These are phyloP conservation scores for Caenorhabditis sp. DNA, from an alignment of 2,888 invertebrate species.

Conservation along the genomic window DNA sequence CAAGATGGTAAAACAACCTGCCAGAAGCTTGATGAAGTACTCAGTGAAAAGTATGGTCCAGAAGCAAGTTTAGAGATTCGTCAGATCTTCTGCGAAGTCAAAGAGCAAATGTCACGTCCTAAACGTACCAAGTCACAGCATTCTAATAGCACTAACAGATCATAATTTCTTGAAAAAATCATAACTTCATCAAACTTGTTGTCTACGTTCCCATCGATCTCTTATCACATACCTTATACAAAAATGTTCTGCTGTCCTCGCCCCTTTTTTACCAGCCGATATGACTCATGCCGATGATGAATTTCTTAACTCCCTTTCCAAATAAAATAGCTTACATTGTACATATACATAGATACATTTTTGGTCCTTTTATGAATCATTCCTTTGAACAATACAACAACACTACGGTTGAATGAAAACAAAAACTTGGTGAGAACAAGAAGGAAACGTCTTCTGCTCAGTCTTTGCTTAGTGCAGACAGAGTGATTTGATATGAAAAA, in stretches of 20 bases:
- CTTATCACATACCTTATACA: slow-evolving; percentile 4
- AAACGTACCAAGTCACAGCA: slow-evolving; percentile 26
- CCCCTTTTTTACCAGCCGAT: background rate
- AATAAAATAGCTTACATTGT: slow-evolving; percentile 40
- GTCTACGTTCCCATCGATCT: background rate
- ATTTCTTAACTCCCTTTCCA: slow-evolving; percentile 4
- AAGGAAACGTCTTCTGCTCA: background rate
- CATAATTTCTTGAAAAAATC: slow-evolving; percentile 22
- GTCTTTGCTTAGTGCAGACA: background rate
- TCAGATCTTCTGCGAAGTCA: slow-evolving; percentile 55
- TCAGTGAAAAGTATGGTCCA: slow-evolving; percentile 40
- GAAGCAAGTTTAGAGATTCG: slow-evolving; percentile 50
- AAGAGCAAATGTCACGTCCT: slow-evolving; percentile 7
- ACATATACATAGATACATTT: slow-evolving; percentile 9
- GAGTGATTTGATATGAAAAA: background rate
- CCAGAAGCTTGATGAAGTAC: slow-evolving; percentile 17
- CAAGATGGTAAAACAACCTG: slow-evolving; percentile 1
- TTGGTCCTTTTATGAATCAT: slow-evolving; percentile 6
- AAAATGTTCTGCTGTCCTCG: background rate
- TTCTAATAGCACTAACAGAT: slow-evolving; percentile 29
- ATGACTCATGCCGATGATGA: slow-evolving; percentile 30
- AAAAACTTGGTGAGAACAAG: background rate
- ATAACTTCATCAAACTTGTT: background rate
- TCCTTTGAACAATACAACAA: slow-evolving; percentile 16
- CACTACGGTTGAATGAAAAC: slow-evolving; percentile 8